phyloP scores from a whole-genome alignment of 2,888 invertebrate genomes.

The Torymus auratus region DNA sequence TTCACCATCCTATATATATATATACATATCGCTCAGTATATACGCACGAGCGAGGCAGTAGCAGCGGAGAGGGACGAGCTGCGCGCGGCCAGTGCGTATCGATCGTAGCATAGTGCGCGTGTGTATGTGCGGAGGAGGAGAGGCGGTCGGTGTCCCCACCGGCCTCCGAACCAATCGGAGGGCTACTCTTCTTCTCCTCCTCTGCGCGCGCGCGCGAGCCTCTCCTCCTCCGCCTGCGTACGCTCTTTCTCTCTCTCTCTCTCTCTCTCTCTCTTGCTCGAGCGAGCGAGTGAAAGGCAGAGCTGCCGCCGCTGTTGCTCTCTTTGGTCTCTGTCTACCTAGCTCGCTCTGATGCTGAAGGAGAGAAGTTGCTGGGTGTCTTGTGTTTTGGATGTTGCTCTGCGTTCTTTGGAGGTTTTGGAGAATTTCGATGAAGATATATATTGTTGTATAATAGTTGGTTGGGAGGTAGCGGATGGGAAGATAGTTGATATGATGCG shows the following conservation, averaged over 20 bases:
- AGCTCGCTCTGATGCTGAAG: not conserved
- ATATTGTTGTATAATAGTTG: no score
- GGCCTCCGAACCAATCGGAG: conserved; percentile 75
- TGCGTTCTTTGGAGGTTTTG: no score
- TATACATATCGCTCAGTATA: not conserved
- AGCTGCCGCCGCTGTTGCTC: conserved; percentile 15
- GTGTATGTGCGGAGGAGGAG: conserved; percentile 74
- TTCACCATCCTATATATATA: not conserved
- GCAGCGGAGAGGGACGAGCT: conserved; percentile 55
- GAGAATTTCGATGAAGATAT: no score
- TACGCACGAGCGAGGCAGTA: not conserved
- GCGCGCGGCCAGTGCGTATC: conserved; percentile 76
- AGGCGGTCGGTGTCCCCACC: conserved; percentile 60
- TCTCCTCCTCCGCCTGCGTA: conserved; percentile 13
- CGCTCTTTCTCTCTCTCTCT: conserved; percentile 11
- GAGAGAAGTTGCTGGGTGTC: no score
- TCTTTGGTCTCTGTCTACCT: conserved; percentile 13
- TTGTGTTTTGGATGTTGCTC: no score
- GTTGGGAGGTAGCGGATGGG: no score
- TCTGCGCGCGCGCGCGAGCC: conserved; percentile 33
- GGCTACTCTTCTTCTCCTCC: conserved; percentile 71
- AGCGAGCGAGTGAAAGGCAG: not conserved
- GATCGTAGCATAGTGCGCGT: conserved; percentile 69
- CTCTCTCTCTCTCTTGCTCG: no score
- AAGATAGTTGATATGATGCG: no score